phyloP scores from a whole-genome alignment of 2,888 invertebrate species.

The Cheiracanthium punctorium region DNA sequence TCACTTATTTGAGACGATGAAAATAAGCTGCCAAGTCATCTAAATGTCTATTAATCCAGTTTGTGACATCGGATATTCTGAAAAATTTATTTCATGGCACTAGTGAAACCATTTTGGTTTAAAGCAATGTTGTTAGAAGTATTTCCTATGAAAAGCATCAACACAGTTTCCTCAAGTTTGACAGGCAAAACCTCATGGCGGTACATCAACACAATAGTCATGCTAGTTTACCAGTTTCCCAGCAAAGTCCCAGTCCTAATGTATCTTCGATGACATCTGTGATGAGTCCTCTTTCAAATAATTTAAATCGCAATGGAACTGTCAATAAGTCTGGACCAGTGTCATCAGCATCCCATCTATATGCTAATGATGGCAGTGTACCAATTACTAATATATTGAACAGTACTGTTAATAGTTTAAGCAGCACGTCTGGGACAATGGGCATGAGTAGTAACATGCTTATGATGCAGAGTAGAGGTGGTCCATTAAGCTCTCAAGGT shows the following conservation, averaged over 20 bases:
- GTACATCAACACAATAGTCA: conserved; percentile 43
- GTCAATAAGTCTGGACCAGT: conserved; percentile 78
- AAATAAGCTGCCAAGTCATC: too few species aligned
- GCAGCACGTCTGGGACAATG: conserved; percentile 55
- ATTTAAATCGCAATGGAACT: conserved; percentile 85
- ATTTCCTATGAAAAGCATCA: conserved; percentile 69
- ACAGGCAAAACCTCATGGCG: conserved; percentile 71
- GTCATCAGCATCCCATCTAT: conserved; percentile 72
- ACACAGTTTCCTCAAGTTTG: conserved; percentile 72
- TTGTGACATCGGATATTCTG: conserved; percentile 56
- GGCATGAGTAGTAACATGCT: conserved; percentile 53
- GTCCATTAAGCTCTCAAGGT: conserved; percentile 59
- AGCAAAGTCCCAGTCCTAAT: conserved; percentile 69
- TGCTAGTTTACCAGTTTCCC: conserved; percentile 50
- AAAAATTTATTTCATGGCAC: conserved; percentile 71
- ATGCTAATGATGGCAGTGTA: conserved; percentile 63
- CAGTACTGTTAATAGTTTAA: conserved; percentile 67
- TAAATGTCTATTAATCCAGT: too few species aligned
- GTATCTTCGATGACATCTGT: conserved; percentile 70
- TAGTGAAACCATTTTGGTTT: conserved; percentile 60
- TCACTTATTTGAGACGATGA: too few species aligned
- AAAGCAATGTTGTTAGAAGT: conserved; percentile 45
- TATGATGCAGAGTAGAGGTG: conserved; percentile 56
- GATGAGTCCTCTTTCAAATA: conserved; percentile 72
- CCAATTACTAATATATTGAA: conserved; percentile 70